Evolutionary conservation across 1,140 invertebrate species (phyloP), one percentile per base, ranked within the genome.

Genomic region (Atopsyche davidsoni): DNA sequence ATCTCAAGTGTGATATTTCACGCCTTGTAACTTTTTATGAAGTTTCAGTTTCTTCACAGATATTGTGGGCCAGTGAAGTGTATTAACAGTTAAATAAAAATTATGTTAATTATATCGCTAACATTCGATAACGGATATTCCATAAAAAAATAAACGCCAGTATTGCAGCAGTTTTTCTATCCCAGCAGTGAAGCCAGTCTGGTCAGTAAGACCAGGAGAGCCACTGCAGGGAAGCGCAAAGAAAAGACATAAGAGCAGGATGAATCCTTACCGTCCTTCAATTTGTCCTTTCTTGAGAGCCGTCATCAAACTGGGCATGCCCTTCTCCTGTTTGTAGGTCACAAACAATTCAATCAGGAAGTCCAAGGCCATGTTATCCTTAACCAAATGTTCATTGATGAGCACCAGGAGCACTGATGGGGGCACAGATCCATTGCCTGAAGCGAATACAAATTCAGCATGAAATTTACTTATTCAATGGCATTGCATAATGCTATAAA

Each of bases 341-440:
- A 85, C 79, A 73, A 96, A 94, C 60, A 96, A 84, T 72, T 93
- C 86, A 59, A 93, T 79, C 59, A 96, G 78, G 72, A 96, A 96
- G 55, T 96, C 89, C 57, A 96, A 76, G 49, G 92, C 91, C 65
- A 92, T 75, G 72, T 92, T 90, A 75, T 97, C 94, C 69, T 96
- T 96, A 54, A 96, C 83, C 59, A 96, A 77, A 79, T 96, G 92
- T 69, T 96, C 92, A 70, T 88, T 89, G 62, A 86, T 85, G 60
- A 91, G 72, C 62, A 88, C 85, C 64, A 85, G 77, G 55, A 96
- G 79, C 46, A 92, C 87, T 57, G 82, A 83, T 41, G 92, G 85
- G 60, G 88, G 83, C 59, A 93, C 83, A 64, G 91, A 87, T 57
- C 86, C 87, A 75, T 92, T 91, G 32, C 77, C 80, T 79, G 61